A percentile compares a stretch with the other conserved stretches of the same genome.
These are phyloP conservation scores for Cetonia aurata DNA, from an alignment of 2,888 invertebrate genomes.

Conservation along the genomic window DNA sequence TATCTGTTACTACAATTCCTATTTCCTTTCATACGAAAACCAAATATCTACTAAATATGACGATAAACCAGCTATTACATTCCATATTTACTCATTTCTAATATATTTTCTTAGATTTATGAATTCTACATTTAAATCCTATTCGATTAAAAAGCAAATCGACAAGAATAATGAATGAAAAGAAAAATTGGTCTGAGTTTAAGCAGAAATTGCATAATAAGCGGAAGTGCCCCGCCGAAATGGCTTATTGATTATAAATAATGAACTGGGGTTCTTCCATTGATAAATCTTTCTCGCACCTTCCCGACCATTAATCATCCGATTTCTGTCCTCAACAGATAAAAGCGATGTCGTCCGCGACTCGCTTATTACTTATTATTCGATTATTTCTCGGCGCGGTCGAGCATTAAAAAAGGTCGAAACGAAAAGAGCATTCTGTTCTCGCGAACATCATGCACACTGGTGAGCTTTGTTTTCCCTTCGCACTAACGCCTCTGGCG, in stretches of 20 bases:
- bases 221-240: conserved; percentile 43
- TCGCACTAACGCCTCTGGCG: background rate
- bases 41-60: too few relatives aligned
- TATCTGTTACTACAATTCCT: too few relatives aligned
- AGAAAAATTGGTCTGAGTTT: background rate
- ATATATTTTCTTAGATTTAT: background rate
- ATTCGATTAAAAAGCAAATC: too few relatives aligned
- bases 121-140: background rate
- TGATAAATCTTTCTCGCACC: conserved; percentile 48
- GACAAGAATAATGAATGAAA: background rate
- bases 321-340: conserved; percentile 49
- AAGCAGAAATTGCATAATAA: conserved; percentile 17
- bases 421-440: conserved; percentile 16
- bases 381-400: conserved; percentile 49
- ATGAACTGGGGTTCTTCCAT: conserved; percentile 49
- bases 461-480: background rate
- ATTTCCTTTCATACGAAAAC: too few relatives aligned
- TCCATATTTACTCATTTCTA: background rate
- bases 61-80: too few relatives aligned
- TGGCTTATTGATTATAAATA: conserved; percentile 53
- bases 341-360: conserved; percentile 51
- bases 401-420: conserved; percentile 48
- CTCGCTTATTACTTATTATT: conserved; percentile 51
- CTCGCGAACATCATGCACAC: background rate
- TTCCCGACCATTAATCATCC: conserved; percentile 51